Conservation (phyloP, 1,140 invertebrate genomes). For the Lasioglossum albipes region DNA sequence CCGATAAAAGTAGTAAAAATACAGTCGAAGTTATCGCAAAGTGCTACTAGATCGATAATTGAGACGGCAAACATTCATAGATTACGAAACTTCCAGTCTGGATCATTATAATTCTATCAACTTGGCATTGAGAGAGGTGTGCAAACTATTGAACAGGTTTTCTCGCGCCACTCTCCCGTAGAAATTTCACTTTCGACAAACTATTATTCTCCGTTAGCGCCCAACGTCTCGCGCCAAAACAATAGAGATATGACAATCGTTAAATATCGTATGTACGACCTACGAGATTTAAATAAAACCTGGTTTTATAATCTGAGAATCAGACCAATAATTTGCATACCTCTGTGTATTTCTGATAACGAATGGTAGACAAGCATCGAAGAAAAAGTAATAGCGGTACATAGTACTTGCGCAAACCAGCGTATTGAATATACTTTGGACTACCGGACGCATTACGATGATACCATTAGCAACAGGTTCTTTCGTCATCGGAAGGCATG, state of each 20-base stretch:
- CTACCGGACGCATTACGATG: slow-evolving; percentile 12
- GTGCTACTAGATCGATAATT: slow-evolving; percentile 5
- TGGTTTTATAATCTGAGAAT: background rate
- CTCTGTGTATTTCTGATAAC: background rate
- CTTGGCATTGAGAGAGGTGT: slow-evolving; percentile 5
- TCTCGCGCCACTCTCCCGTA: no score
- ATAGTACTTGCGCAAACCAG: slow-evolving; percentile 18
- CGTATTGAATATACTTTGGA: slow-evolving; percentile 8
- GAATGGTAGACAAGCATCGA: slow-evolving; percentile 8
- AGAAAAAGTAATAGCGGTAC: slow-evolving; percentile 17
- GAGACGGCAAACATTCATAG: slow-evolving; percentile 22
- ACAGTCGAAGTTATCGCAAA: slow-evolving; percentile 8
- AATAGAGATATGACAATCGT: no score
- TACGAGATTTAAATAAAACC: no score
- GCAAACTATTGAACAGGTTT: background rate
- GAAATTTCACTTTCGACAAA: no score
- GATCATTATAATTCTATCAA: background rate
- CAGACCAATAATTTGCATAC: background rate
- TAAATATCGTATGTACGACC: no score
- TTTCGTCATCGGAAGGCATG: background rate
- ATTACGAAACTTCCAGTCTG: slow-evolving; percentile 14
- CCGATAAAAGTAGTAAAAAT: slow-evolving; percentile 27
- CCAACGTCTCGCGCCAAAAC: no score
- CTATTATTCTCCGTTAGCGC: no score
- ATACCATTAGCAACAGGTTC: slow-evolving; percentile 7